phyloP scores from a whole-genome alignment of 1,140 invertebrate genomes.

The Caenorhabditis remanei region DNA sequence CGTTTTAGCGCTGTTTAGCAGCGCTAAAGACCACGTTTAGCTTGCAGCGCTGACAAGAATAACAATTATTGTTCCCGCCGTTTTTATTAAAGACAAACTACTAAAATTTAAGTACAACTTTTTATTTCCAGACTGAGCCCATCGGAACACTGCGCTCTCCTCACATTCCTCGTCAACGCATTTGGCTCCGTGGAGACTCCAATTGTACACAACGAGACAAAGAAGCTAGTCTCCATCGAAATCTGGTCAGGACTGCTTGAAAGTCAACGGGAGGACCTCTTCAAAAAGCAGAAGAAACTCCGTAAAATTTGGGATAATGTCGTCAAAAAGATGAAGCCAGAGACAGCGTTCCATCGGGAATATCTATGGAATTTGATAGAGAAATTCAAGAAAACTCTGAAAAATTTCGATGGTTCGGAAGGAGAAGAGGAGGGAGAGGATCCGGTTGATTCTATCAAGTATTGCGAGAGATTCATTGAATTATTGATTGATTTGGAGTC shows the following conservation, averaged over 20 bases:
- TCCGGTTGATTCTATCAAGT: slow-evolving; percentile 82
- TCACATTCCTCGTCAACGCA: slow-evolving; percentile 94
- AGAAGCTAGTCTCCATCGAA: slow-evolving; percentile 89
- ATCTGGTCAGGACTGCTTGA: slow-evolving; percentile 91
- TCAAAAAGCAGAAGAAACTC: slow-evolving; percentile 86
- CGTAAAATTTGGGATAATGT: slow-evolving; percentile 91
- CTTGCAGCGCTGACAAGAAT: too few relatives aligned
- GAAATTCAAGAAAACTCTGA: slow-evolving; percentile 89
- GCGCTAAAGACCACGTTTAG: too few relatives aligned
- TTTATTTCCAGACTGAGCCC: background rate
- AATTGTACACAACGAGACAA: slow-evolving; percentile 91
- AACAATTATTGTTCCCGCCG: too few relatives aligned
- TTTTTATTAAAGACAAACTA: background rate
- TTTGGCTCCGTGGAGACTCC: slow-evolving; percentile 86
- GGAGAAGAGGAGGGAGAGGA: background rate
- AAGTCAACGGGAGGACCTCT: slow-evolving; percentile 48
- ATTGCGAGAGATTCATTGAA: slow-evolving; percentile 95
- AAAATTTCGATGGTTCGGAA: slow-evolving; percentile 81
- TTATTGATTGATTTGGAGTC: slow-evolving; percentile 96
- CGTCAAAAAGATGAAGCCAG: slow-evolving; percentile 85
- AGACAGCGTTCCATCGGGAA: slow-evolving; percentile 85
- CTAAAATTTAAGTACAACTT: background rate
- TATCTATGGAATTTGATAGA: slow-evolving; percentile 91
- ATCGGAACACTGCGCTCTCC: slow-evolving; percentile 86
- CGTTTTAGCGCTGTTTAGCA: too few relatives aligned